Percentiles rank a stretch among this genome's conserved stretches.
phyloP scores from a whole-genome alignment of 2,113 vertebrate genomes.

The Octodon degus region DNA sequence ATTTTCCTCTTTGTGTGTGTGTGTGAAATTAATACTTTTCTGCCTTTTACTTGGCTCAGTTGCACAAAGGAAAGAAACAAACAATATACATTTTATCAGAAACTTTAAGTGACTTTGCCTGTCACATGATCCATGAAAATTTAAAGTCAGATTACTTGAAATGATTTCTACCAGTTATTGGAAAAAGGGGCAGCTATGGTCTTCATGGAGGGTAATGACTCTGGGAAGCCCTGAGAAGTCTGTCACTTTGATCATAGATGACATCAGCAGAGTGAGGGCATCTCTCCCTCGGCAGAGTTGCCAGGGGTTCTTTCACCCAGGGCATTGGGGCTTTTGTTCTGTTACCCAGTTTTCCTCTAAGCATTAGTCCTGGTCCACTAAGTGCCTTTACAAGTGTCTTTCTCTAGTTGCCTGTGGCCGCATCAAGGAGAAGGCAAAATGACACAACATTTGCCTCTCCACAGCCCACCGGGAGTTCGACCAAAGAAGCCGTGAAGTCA shows the following conservation, averaged over 20 bases:
- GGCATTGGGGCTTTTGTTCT: not conserved
- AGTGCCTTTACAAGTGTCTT: not conserved
- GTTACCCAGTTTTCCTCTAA: not conserved
- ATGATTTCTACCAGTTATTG: conserved; percentile 86
- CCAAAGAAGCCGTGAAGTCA: conserved; percentile 48
- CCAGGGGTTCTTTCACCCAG: no score
- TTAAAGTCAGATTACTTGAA: conserved; percentile 88
- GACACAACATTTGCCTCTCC: conserved; percentile 60
- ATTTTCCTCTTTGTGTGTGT: not conserved
- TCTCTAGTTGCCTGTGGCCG: not conserved
- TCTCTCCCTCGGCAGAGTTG: not conserved
- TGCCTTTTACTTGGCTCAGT: not conserved
- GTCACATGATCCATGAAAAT: conserved; percentile 84
- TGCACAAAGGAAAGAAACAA: not conserved
- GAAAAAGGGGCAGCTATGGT: conserved; percentile 87
- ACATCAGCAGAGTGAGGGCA: not conserved
- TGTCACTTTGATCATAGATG: not conserved
- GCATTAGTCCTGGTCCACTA: conserved; percentile 51
- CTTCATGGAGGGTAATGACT: conserved; percentile 85
- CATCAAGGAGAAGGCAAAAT: conserved; percentile 63
- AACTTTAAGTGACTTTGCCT: not conserved
- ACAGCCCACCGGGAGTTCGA: conserved; percentile 65
- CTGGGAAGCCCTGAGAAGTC: conserved; percentile 85
- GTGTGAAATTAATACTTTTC: not conserved
- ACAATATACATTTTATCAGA: not conserved